Base-by-base conservation (phyloP, 2,888 invertebrate species). In the Slavum lentiscoides region DNA sequence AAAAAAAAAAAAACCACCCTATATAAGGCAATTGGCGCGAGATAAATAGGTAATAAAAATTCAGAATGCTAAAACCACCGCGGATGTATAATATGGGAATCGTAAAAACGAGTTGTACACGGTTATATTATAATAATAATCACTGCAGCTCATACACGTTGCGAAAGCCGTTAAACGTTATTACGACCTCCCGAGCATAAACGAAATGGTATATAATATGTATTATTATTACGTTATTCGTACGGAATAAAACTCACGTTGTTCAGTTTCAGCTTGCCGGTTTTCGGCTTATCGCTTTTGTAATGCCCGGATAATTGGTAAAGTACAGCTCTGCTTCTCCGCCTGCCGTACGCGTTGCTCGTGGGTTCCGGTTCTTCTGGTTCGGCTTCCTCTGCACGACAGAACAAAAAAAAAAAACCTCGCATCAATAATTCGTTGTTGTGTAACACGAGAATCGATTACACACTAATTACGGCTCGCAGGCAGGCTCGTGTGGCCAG, bases 291-390 rank as follows among this genome's bases (percentile, higher is more conserved):
- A 88, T 96, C 96, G 86, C 95, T 95, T 87, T 95, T 96, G 88
- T 97, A 97, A 88, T 97, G 97, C 83, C 97, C 97, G 85, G 96
- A 97, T 85, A 97, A 91, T 89, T 97, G 97, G 89, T 97, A 97
- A 83, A 97, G 92, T 82, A 97, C 97, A 66, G 97, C 97, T 86
- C 97, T 90, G 86, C 96, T 96, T 85, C 97, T 91, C 86, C 97
- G 90, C 84, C 97, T 89, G 85, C 95, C 95, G 89, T 96, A 96
- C 4, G 80, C 39, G 43, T 80, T 58, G 89, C 95, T 95, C 85
- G 93, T 92, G 85, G 93, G 92, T 84, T 94, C 93, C 83, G 92
- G 92, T 85, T 92, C 91, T 88, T 93, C 92, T 64, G 91, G 90
- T 87, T 93, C 93, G 15, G 80, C 64, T 80, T 80, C 80, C 58